These are phyloP conservation scores for Chiloscyllium punctatum DNA, from an alignment of 2,797 vertebrate species.

Conservation along the genomic window DNA sequence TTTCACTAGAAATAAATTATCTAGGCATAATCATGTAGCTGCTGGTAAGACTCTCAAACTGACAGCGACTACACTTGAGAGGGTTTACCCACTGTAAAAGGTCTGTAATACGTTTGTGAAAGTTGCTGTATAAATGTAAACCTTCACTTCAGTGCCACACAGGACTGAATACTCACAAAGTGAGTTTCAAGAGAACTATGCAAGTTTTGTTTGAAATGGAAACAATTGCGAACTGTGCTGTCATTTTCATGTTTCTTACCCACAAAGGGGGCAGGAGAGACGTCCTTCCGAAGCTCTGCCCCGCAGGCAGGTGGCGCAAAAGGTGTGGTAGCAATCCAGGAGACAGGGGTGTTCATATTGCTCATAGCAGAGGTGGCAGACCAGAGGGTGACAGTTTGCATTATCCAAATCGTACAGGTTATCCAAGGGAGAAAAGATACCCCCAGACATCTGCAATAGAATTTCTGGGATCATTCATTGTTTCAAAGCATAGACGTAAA, in stretches of 20 bases:
- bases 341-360: conserved; percentile 81
- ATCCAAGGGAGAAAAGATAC: conserved; percentile 66
- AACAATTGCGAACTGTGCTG: background rate
- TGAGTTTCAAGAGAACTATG: background rate
- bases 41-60: background rate
- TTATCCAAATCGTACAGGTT: conserved; percentile 64
- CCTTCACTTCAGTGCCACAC: background rate
- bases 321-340: conserved; percentile 86
- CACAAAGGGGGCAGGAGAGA: conserved; percentile 79
- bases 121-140: background rate
- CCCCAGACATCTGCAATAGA: conserved; percentile 69
- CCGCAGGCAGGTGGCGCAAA: conserved; percentile 77
- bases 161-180: background rate
- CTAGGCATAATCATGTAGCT: background rate
- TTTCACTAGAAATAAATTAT: background rate
- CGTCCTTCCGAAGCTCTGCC: conserved; percentile 66
- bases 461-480: background rate
- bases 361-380: conserved; percentile 78
- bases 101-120: background rate
- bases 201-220: background rate
- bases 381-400: conserved; percentile 70
- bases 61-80: no score
- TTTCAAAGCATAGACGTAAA: background rate
- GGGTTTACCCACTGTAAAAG: background rate
- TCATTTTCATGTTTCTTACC: conserved; percentile 60